A percentile compares a stretch with the other conserved stretches of the same genome.
These are phyloP conservation scores for Turnix velox DNA, from an alignment of 2,113 vertebrate species.

Conservation along the genomic window DNA sequence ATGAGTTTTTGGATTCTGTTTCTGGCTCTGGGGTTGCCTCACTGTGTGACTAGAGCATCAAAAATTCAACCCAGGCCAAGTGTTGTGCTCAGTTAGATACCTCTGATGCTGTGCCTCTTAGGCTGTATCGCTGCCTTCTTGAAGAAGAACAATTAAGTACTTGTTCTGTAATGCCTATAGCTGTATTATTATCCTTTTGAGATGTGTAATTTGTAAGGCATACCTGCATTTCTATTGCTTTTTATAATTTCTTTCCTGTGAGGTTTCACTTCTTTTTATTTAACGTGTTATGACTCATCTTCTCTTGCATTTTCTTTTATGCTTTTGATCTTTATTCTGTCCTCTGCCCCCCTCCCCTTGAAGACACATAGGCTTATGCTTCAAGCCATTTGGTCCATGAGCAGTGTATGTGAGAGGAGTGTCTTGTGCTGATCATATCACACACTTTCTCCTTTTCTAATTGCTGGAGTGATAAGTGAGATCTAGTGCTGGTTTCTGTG, in stretches of 20 bases:
- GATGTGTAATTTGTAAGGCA: background rate
- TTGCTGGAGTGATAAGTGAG: background rate
- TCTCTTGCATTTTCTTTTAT: background rate
- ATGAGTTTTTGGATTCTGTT: constrained; percentile 49
- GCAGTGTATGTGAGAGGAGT: background rate
- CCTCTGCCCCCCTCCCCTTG: fast-evolving
- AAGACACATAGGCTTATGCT: fast-evolving
- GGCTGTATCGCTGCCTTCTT: background rate
- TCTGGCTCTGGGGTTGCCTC: constrained; percentile 26
- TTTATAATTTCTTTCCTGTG: background rate
- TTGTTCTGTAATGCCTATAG: background rate
- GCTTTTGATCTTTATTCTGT: background rate
- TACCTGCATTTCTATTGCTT: background rate
- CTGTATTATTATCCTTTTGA: background rate
- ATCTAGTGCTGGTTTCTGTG: background rate
- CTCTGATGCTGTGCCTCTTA: background rate
- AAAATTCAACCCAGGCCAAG: background rate
- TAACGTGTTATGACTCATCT: background rate
- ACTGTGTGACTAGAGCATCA: background rate
- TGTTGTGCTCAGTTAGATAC: background rate
- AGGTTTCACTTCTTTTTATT: background rate
- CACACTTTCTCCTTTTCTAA: too few species aligned
- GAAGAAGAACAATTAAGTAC: background rate
- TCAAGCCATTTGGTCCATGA: background rate
- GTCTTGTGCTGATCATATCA: background rate